Base-by-base conservation (phyloP, 2,888 invertebrate species). In the Platypus cylindrus region DNA sequence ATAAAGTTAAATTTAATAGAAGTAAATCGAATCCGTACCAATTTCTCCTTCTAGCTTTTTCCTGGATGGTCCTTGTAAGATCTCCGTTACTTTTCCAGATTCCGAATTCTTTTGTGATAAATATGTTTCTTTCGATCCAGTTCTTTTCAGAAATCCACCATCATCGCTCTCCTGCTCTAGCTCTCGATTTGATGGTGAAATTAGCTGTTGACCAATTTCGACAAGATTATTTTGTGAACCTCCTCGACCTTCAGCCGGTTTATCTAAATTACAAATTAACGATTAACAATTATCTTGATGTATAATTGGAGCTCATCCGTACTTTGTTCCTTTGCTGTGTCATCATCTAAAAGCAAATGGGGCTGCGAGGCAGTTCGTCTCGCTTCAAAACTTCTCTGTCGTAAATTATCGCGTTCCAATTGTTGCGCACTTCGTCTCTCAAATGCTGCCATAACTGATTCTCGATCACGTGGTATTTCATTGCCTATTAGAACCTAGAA, bases 351-450 rank as follows among this genome's bases (percentile, higher is more conserved):
- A 18, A 73, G 62, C 3, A 78, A 61, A 47, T 78, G 78, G 2
- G 78, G 78, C 47, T 78, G 78, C 0, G 78, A 78, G 0, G 74
- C 65, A 0, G 77, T 71, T 27, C 75, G 59, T 49, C 73, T 61
- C 5, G 61, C 67, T 53, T 73, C 73, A 26, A 73, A 64, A 25
- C 69, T 70, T 56, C 68, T 62, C 50, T 71, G 70, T 45, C 70
- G 59, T 16, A 71, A 57, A 39, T 67, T 67, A 51, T 73, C 73
- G 47, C 74, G 58, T 56, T 73, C 73, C 27, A 74, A 50, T 54
- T 75, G 74, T 48, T 75, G 74, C 3, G 72, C 70, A 52, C 73
- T 74, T 53, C 74, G 58, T 29, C 69, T 62, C 51, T 71, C 71
- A 22, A 53, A 50, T 8, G 47, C 44, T 8, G 40, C 37, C n/a